Evolutionary conservation across 2,888 invertebrate genomes (phyloP).

Genomic region (Drosophila atripex): DNA sequence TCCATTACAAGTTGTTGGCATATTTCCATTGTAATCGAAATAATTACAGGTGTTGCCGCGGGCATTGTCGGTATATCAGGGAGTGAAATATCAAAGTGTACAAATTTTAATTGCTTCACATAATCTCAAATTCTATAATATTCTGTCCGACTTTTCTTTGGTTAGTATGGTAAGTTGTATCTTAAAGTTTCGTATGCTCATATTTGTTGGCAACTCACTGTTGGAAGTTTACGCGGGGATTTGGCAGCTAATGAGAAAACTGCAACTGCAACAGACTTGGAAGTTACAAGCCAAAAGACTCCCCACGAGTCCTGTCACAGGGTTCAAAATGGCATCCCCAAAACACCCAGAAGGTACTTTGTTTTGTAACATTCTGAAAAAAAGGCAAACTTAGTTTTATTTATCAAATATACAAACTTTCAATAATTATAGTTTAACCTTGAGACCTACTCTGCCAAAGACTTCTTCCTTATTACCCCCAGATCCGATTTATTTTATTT

Average conservation of each 20-base stretch:
- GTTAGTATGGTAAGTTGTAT: no score
- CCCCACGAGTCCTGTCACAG: neutral
- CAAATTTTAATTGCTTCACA: no score
- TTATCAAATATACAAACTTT: neutral
- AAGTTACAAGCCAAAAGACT: slow-evolving; percentile 2
- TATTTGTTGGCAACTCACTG: slow-evolving; percentile 58
- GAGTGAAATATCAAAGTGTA: neutral
- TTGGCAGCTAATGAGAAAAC: slow-evolving; percentile 65
- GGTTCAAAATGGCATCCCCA: no score
- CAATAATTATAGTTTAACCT: neutral
- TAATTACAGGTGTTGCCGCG: neutral
- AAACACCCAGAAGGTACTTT: neutral
- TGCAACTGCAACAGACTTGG: slow-evolving; percentile 61
- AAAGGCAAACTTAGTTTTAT: no score
- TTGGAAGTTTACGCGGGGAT: slow-evolving; percentile 51
- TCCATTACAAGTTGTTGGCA: neutral
- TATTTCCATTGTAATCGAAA: neutral
- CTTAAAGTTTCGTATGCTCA: neutral
- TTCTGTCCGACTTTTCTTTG: no score
- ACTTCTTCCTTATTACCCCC: neutral
- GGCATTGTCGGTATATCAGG: neutral
- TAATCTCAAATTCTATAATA: no score
- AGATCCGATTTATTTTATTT: neutral
- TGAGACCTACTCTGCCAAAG: neutral
- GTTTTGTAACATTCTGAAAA: neutral